Percentiles rank a stretch among this genome's conserved stretches.
phyloP scores from a whole-genome alignment of 2,113 vertebrate genomes.

The Siniperca knerii region DNA sequence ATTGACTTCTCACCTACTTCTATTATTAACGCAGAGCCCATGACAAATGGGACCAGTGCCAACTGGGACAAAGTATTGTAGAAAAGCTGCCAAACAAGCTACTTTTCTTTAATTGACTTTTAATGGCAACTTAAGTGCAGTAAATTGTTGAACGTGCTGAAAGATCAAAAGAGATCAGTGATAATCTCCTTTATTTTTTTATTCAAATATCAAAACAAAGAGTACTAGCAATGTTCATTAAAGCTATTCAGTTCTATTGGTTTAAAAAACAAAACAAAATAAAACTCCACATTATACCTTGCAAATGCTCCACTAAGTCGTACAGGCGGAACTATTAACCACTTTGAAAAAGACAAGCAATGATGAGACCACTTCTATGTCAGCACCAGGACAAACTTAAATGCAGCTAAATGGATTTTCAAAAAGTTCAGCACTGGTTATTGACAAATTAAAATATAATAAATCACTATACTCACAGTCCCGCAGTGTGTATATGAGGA shows the following conservation, averaged over 20 bases:
- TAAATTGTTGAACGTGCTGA: not conserved
- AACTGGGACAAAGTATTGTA: constrained; percentile 50
- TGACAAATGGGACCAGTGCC: constrained; percentile 43
- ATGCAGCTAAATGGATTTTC: not conserved
- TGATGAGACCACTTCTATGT: not conserved
- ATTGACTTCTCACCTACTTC: constrained; percentile 79
- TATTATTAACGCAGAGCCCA: constrained; percentile 61
- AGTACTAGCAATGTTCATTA: not conserved
- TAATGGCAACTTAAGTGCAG: not conserved
- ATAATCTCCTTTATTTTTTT: not conserved
- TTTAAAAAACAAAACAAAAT: not conserved
- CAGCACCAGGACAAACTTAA: not conserved
- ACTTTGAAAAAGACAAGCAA: not conserved
- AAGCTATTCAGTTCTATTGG: not conserved
- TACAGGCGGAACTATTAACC: constrained; percentile 8
- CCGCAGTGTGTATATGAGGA: constrained; percentile 34
- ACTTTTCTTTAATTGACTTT: not conserved
- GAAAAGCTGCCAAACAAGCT: not conserved
- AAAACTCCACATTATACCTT: not conserved
- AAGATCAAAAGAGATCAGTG: not conserved
- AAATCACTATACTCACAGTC: constrained; percentile 69
- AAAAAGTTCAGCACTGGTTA: not conserved
- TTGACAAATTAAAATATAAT: not conserved
- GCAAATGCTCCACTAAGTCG: not conserved
- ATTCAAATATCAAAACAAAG: not conserved